Conservation (phyloP, 2,888 invertebrate species). For the Hydraecia micacea region DNA sequence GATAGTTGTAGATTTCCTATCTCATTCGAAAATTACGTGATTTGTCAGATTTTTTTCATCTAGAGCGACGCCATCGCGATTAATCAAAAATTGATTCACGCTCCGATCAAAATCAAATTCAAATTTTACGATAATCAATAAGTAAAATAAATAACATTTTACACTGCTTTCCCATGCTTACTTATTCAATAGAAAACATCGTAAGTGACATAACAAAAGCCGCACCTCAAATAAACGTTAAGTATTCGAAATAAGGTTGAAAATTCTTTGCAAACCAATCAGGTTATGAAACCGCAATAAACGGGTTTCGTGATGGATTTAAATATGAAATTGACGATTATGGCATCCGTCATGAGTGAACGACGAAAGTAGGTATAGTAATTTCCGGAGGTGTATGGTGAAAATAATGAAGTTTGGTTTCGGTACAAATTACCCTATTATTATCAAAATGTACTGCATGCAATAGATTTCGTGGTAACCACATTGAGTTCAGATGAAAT, state of each 20-base stretch:
- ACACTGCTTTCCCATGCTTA: constrained; percentile 56
- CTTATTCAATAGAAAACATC: constrained; percentile 35
- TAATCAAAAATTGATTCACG: constrained; percentile 19
- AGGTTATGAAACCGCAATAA: constrained; percentile 59
- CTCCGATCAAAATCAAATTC: constrained; percentile 28
- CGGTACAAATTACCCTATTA: constrained; percentile 57
- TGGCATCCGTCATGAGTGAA: constrained; percentile 61
- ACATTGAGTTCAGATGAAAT: constrained; percentile 47
- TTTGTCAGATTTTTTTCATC: background rate
- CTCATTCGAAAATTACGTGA: background rate
- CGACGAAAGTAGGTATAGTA: constrained; percentile 68
- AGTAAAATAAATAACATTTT: constrained; percentile 49
- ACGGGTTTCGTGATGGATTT: constrained; percentile 66
- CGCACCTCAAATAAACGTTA: background rate
- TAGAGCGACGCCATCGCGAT: background rate
- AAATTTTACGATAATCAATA: constrained; percentile 45
- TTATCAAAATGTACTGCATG: constrained; percentile 57
- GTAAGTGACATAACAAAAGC: background rate
- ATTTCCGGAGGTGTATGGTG: constrained; percentile 69
- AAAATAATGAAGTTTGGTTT: constrained; percentile 71
- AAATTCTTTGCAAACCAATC: constrained; percentile 21
- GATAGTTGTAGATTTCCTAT: background rate
- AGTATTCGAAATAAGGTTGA: background rate
- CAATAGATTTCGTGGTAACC: constrained; percentile 43
- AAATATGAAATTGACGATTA: constrained; percentile 65